Percentiles rank a stretch among this genome's conserved stretches.
phyloP scores from a whole-genome alignment of 2,888 invertebrate genomes.

The Rhabditoides inermis region DNA sequence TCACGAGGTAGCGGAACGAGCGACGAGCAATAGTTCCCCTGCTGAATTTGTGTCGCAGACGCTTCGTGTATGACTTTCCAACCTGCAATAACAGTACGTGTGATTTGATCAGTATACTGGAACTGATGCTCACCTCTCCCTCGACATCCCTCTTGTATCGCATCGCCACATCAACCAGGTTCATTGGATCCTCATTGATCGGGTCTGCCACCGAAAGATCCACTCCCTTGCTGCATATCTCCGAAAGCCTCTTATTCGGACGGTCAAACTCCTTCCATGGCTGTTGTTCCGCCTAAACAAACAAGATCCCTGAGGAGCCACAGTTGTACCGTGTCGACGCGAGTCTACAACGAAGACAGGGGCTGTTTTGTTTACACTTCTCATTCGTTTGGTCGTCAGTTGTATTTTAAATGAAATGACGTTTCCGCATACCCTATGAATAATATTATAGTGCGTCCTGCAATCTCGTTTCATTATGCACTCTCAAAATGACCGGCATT shows the following conservation, averaged over 20 bases:
- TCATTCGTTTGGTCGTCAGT: too few relatives aligned
- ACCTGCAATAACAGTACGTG: background rate
- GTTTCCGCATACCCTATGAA: too few relatives aligned
- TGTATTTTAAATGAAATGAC: too few relatives aligned
- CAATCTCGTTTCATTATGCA: too few relatives aligned
- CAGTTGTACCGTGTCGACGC: too few relatives aligned
- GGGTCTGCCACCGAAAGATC: background rate
- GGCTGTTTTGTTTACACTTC: too few relatives aligned
- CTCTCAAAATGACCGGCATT: too few relatives aligned
- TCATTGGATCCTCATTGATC: conserved; percentile 9
- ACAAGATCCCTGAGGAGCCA: too few relatives aligned
- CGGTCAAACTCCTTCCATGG: conserved; percentile 15
- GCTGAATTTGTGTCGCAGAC: conserved; percentile 42
- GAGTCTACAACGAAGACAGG: too few relatives aligned
- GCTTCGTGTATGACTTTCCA: conserved; percentile 2
- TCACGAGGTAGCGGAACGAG: conserved; percentile 39
- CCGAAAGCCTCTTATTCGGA: conserved; percentile 24
- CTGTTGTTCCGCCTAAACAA: too few relatives aligned
- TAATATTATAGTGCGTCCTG: too few relatives aligned
- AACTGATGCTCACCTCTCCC: conserved; percentile 25
- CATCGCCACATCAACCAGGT: conserved; percentile 35
- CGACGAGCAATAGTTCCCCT: conserved; percentile 42
- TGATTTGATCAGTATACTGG: conserved; percentile 24
- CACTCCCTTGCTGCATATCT: conserved; percentile 21
- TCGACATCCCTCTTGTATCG: conserved; percentile 34